These are phyloP conservation scores for Anarsia innoxiella DNA, from an alignment of 2,888 invertebrate genomes.

Conservation along the genomic window DNA sequence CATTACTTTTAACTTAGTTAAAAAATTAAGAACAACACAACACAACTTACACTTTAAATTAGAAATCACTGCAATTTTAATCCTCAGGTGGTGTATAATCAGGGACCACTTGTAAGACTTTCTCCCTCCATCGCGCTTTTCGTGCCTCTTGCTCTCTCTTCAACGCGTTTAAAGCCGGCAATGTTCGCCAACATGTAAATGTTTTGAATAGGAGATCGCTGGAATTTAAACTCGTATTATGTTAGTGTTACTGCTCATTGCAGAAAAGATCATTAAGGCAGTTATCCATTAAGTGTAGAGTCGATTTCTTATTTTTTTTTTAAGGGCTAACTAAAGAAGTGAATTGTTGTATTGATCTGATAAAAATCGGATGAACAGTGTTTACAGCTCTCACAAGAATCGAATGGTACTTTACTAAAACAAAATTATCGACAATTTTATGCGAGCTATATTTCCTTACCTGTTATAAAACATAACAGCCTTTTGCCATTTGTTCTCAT, in stretches of 20 bases:
- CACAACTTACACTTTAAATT: background rate
- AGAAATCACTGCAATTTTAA: conserved; percentile 26
- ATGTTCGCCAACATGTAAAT: conserved; percentile 75
- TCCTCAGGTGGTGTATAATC: conserved; percentile 78
- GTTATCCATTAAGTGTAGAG: too few species aligned
- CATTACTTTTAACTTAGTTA: too few species aligned
- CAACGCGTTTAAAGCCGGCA: conserved; percentile 78
- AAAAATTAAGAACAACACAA: too few species aligned
- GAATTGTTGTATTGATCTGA: too few species aligned
- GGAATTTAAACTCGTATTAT: conserved; percentile 32
- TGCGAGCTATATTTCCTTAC: conserved; percentile 33
- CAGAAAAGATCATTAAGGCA: too few species aligned
- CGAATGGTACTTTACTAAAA: background rate
- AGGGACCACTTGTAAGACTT: conserved; percentile 82
- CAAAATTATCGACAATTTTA: too few species aligned
- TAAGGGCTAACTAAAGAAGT: too few species aligned
- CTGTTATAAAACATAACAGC: conserved; percentile 64
- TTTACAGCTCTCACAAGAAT: too few species aligned
- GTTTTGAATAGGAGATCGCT: conserved; percentile 59
- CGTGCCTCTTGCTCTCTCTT: conserved; percentile 80
- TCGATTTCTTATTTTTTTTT: too few species aligned
- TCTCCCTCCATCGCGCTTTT: conserved; percentile 81
- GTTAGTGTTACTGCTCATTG: too few species aligned
- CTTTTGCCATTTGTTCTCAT: conserved; percentile 59
- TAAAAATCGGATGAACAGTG: too few species aligned